Percentiles rank a stretch among this genome's conserved stretches.
These are phyloP conservation scores for Hypomesus transpacificus DNA, from an alignment of 2,113 vertebrate species.

Conservation along the genomic window DNA sequence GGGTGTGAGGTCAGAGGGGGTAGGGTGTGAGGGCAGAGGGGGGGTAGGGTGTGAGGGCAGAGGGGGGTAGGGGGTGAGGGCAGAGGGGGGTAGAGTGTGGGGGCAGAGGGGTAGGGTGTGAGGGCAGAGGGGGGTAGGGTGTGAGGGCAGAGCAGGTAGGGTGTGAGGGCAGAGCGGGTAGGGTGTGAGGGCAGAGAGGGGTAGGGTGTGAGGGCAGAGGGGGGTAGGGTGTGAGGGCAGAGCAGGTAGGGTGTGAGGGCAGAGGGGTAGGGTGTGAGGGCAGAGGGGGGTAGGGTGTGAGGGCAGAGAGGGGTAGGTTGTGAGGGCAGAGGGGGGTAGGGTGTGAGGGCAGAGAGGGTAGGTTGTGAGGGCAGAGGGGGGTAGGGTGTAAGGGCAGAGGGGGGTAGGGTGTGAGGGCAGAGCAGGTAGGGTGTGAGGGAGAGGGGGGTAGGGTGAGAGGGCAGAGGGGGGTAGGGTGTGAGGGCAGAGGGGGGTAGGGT, in stretches of 20 bases:
- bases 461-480: too few relatives aligned
- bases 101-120: too few relatives aligned
- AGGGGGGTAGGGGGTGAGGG: background rate
- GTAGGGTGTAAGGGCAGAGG: too few relatives aligned
- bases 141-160: background rate
- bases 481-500: background rate
- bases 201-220: too few relatives aligned
- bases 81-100: background rate
- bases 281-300: too few relatives aligned
- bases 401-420: background rate
- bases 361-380: background rate
- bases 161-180: background rate
- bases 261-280: background rate
- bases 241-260: too few relatives aligned
- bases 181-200: background rate
- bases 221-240: background rate
- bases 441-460: background rate
- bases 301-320: background rate
- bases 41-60: too few relatives aligned
- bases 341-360: background rate
- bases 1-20: too few relatives aligned
- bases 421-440: too few relatives aligned
- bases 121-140: background rate
- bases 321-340: background rate
- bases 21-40: background rate